These are phyloP conservation scores for Pipistrellus kuhlii DNA, from an alignment of 2,797 vertebrate genomes.

Conservation along the genomic window DNA sequence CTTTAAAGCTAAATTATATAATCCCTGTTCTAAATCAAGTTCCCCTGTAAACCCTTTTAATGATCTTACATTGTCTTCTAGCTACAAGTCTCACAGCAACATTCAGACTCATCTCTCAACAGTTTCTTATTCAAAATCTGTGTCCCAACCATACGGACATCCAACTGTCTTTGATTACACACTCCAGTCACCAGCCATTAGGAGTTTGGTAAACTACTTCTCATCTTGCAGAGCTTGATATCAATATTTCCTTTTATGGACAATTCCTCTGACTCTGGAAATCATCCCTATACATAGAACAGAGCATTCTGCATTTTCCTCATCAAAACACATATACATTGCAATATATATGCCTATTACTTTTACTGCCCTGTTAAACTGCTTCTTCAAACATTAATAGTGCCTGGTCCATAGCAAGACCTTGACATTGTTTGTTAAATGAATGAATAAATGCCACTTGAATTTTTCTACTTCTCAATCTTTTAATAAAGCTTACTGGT, in stretches of 20 bases:
- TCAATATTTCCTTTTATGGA: not conserved
- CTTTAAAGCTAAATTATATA: not conserved
- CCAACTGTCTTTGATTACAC: not conserved
- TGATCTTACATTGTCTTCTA: not conserved
- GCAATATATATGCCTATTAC: not conserved
- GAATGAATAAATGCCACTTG: not conserved
- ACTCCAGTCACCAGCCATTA: not conserved
- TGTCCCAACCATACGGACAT: not conserved
- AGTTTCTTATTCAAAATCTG: not conserved
- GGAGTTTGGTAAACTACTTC: not conserved
- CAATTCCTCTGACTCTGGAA: not conserved
- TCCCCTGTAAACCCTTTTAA: not conserved
- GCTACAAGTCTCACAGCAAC: not conserved
- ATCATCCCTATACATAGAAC: not conserved
- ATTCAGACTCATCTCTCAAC: not conserved
- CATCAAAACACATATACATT: not conserved
- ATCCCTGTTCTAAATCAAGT: not conserved
- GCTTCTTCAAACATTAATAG: not conserved
- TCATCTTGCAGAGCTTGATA: not conserved
- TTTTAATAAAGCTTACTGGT: not conserved
- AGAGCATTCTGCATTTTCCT: not conserved
- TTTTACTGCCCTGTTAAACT: not conserved
- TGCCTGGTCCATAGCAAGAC: not conserved
- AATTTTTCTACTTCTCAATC: not conserved
- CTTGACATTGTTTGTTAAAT: not conserved